Conservation (phyloP, 2,797 vertebrate species). For the Aeoliscus strigatus region DNA sequence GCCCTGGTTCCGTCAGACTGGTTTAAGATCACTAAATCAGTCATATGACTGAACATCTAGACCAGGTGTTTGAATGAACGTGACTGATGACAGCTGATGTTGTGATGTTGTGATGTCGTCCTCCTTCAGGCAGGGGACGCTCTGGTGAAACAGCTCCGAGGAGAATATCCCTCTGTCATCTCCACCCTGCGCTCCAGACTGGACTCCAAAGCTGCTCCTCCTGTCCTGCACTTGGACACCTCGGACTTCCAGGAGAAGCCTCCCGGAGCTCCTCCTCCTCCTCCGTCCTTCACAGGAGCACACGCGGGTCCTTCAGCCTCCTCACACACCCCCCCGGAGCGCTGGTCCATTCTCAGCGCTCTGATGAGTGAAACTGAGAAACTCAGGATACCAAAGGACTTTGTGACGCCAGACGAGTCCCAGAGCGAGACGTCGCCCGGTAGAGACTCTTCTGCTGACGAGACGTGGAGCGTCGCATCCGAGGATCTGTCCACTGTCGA, state of each 20-base stretch:
- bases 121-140: conserved; percentile 63
- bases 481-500: conserved; percentile 33
- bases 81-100: too few species aligned
- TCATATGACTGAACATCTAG: too few species aligned
- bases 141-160: conserved; percentile 65
- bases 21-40: too few species aligned
- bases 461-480: neutral
- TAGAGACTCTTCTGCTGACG: conserved; percentile 5
- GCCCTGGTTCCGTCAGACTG: too few species aligned
- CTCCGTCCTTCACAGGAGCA: conserved; percentile 10
- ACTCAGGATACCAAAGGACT: conserved; percentile 16
- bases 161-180: conserved; percentile 70
- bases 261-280: conserved; percentile 3
- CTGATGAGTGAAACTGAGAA: conserved; percentile 41
- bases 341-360: conserved; percentile 44
- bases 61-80: too few species aligned
- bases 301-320: conserved; percentile 2
- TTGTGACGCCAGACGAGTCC: neutral
- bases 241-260: conserved; percentile 38
- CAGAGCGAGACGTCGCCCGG: conserved; percentile 10
- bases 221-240: conserved; percentile 47
- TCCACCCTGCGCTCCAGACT: conserved; percentile 70
- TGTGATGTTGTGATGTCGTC: too few species aligned
- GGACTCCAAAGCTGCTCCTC: conserved; percentile 55
- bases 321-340: conserved; percentile 18